Percentiles rank a stretch among this genome's conserved stretches.
Conservation (phyloP, 2,888 invertebrate species). For the Cephus pulcher region DNA sequence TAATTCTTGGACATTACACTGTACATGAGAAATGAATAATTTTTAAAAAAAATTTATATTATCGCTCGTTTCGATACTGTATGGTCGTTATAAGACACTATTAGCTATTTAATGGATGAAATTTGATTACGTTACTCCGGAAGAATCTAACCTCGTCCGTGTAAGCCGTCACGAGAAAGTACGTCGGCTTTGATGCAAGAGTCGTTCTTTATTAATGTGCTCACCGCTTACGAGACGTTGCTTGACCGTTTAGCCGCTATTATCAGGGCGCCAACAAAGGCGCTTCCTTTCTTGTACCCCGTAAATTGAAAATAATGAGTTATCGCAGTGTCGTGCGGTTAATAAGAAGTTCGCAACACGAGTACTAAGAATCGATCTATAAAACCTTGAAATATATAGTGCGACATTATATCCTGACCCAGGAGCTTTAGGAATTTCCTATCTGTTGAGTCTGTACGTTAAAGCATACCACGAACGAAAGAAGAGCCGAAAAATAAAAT, state of each 20-base stretch:
- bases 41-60: background rate
- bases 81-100: background rate
- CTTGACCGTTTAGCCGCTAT: background rate
- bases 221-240: background rate
- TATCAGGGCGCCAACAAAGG: background rate
- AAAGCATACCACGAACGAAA: background rate
- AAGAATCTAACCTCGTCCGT: background rate
- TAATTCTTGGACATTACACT: background rate
- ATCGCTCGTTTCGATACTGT: background rate
- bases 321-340: background rate
- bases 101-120: background rate
- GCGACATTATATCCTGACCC: background rate
- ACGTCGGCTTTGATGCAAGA: background rate
- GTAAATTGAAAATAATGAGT: background rate
- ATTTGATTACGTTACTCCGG: background rate
- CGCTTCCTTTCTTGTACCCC: background rate
- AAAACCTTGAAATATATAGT: background rate
- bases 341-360: background rate
- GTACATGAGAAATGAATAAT: background rate
- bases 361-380: background rate
- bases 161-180: background rate
- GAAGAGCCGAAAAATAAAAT: background rate
- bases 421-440: background rate
- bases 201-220: background rate
- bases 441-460: background rate